These are phyloP conservation scores for Periplaneta americana DNA, from an alignment of 1,140 invertebrate genomes.

Conservation along the genomic window DNA sequence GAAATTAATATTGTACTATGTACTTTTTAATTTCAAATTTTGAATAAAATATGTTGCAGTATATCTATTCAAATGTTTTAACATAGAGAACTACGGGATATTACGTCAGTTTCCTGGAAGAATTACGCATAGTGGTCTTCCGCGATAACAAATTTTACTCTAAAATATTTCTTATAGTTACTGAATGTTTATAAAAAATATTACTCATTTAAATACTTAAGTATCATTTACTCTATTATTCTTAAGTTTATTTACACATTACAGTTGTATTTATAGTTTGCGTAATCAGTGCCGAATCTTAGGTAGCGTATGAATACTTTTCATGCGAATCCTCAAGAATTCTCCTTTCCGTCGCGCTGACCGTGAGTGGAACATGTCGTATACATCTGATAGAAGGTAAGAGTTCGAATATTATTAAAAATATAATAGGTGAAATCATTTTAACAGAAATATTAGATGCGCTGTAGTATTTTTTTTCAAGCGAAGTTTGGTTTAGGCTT, in stretches of 20 bases:
- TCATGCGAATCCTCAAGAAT: slow-evolving; percentile 34
- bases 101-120: slow-evolving; percentile 8
- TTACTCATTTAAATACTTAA: not conserved
- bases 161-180: no score
- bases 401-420: slow-evolving; percentile 23
- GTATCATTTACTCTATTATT: not conserved
- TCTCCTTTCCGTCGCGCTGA: slow-evolving; percentile 62
- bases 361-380: slow-evolving; percentile 69
- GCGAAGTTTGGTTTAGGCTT: not conserved
- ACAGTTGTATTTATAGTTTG: not conserved
- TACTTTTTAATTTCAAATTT: not conserved
- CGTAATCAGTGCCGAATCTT: not conserved
- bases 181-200: not conserved
- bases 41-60: not conserved
- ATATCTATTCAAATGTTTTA: not conserved
- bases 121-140: not conserved
- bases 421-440: not conserved
- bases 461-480: not conserved
- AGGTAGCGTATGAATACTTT: slow-evolving; percentile 25
- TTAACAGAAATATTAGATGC: not conserved
- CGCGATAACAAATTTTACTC: not conserved
- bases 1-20: no score
- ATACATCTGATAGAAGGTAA: slow-evolving; percentile 68
- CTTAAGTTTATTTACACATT: no score
- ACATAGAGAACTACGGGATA: not conserved